Base-by-base conservation (phyloP, 2,113 vertebrate species). In the Oostethus manadensis region DNA sequence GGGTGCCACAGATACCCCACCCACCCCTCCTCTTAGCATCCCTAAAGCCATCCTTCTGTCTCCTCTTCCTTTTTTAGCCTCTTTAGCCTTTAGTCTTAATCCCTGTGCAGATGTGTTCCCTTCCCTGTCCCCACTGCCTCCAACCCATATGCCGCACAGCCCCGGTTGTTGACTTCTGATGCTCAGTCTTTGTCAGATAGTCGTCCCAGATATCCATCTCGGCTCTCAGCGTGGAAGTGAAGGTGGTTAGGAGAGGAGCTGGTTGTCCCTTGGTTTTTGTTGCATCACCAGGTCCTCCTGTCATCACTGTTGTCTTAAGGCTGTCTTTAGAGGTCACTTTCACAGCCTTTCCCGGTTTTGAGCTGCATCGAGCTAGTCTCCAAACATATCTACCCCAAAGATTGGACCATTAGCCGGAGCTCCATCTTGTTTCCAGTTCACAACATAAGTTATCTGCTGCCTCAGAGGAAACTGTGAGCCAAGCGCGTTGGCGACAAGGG, bases 31-130 rank as follows among this genome's bases (percentile, higher is more conserved):
- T 67, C 45, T 33, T 45, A 56, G 64, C 58, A 42, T 20, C 21
- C 6, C 60, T 84, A 81, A 86, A 76, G 74, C 71, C 70, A 57
- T 79, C 83, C 76, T 82, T 81, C 73, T 83, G 79, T 79, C 77
- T 82, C 83, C 79, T 78, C 73, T 80, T 86, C 81, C 76, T 83
- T 83, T 83, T 85, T 80, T 84, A 79, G 80, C 80, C 88, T 79
- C 82, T 86, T 86, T 85, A 84, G 80, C 79, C 71, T 42, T 42
- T 42, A 42, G 67, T 75, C 81, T 66, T 87, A 88, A 88, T 88
- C 86, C 81, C 79, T 51, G 78, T 84, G 85, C 86, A 87, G 85
- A 87, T 88, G 86, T 87, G 81, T 82, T 73, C 80, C 72, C 75
- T 73, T 58, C 73, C 78, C 77, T 71, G 76, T 76, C 81, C 78